Conservation (phyloP, 2,113 vertebrate genomes). For the Antennarius striatus region DNA sequence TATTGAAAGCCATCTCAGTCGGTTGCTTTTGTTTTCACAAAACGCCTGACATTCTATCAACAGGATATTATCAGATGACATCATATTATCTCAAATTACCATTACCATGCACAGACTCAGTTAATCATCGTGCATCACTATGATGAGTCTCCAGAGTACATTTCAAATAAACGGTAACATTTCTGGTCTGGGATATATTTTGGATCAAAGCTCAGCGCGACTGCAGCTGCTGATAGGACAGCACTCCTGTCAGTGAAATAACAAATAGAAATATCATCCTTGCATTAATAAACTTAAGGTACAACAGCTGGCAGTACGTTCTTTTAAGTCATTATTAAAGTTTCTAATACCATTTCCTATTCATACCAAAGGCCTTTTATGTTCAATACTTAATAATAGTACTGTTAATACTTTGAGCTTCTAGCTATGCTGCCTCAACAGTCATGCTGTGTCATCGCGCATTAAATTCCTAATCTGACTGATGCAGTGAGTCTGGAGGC, state of each 20-base stretch:
- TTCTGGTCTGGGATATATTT: neutral
- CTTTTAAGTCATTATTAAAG: neutral
- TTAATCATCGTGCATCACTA: neutral
- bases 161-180: neutral
- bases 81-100: neutral
- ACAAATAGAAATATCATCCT: no score
- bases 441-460: neutral
- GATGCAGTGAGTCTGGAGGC: constrained; percentile 25
- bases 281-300: no score
- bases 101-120: neutral
- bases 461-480: constrained; percentile 25
- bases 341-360: neutral
- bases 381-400: no score
- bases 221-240: constrained; percentile 4
- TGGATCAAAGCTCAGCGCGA: constrained; percentile 10
- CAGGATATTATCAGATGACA: neutral
- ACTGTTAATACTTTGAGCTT: neutral
- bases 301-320: no score
- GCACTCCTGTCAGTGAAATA: no score
- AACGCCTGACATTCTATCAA: neutral
- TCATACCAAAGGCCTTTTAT: neutral
- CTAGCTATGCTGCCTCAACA: neutral
- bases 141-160: neutral
- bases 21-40: neutral
- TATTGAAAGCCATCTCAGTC: neutral